phyloP scores from a whole-genome alignment of 1,140 invertebrate genomes.

The Atta texana region DNA sequence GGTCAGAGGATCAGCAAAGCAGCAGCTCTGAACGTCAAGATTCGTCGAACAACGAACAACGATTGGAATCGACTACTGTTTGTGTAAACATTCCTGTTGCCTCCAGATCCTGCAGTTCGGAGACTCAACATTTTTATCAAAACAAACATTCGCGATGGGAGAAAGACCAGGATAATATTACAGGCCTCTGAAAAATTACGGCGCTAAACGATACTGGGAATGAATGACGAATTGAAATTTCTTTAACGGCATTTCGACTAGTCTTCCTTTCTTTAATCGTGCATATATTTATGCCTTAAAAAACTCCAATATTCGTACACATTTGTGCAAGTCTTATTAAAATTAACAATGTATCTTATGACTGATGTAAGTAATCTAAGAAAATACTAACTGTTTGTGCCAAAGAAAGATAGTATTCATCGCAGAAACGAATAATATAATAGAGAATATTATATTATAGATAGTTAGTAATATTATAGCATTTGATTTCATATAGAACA shows the following conservation, averaged over 20 bases:
- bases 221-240: conserved; percentile 26
- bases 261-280: conserved; percentile 52
- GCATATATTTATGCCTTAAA: conserved; percentile 29
- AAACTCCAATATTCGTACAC: neutral
- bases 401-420: conserved; percentile 67
- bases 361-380: conserved; percentile 42
- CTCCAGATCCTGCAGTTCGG: conserved; percentile 76
- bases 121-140: conserved; percentile 61
- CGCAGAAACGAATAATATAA: conserved; percentile 26
- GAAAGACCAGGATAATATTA: conserved; percentile 55
- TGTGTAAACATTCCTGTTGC: conserved; percentile 73
- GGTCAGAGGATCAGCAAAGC: conserved; percentile 69
- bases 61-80: conserved; percentile 40
- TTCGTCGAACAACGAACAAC: conserved; percentile 58
- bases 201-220: neutral
- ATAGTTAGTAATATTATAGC: conserved; percentile 24
- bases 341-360: conserved; percentile 28
- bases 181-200: conserved; percentile 65
- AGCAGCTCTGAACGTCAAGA: conserved; percentile 56
- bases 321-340: conserved; percentile 9
- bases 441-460: conserved; percentile 55
- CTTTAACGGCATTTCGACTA: neutral
- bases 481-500: conserved; percentile 4
- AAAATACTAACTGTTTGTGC: conserved; percentile 54
- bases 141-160: conserved; percentile 56